These are phyloP conservation scores for Calliopsis andreniformis DNA, from an alignment of 1,140 invertebrate genomes.

Conservation along the genomic window DNA sequence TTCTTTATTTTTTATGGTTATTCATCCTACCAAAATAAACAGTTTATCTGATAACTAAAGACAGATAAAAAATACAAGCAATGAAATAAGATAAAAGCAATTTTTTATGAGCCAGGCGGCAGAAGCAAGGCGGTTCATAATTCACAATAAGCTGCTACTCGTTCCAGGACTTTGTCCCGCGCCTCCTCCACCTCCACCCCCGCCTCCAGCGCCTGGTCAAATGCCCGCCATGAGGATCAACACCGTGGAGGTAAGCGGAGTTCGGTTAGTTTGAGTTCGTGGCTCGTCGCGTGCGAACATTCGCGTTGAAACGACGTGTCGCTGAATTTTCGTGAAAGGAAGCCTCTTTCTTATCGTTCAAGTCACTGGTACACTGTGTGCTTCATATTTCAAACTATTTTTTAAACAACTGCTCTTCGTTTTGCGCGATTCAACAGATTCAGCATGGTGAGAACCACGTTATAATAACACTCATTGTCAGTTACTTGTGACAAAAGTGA, in stretches of 20 bases:
- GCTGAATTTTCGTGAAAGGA: neutral
- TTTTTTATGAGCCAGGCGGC: too few relatives aligned
- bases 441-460: neutral
- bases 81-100: too few relatives aligned
- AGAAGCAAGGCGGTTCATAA: too few relatives aligned
- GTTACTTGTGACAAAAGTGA: too few relatives aligned
- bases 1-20: too few relatives aligned
- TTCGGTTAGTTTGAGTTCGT: slow-evolving; percentile 6
- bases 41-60: too few relatives aligned
- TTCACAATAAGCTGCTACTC: slow-evolving; percentile 43
- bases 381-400: too few relatives aligned
- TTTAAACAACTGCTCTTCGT: too few relatives aligned
- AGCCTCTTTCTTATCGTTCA: neutral
- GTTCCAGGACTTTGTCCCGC: slow-evolving; percentile 75
- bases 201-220: slow-evolving; percentile 80
- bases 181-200: slow-evolving; percentile 80
- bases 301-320: neutral
- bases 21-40: too few relatives aligned
- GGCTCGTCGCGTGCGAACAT: neutral
- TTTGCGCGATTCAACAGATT: neutral
- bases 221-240: slow-evolving; percentile 82
- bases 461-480: too few relatives aligned
- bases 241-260: slow-evolving; percentile 77
- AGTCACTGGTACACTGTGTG: too few relatives aligned
- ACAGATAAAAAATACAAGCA: too few relatives aligned